Percentiles rank a stretch among this genome's conserved stretches.
These are phyloP conservation scores for Mormoops blainvillei DNA, from an alignment of 2,113 vertebrate species.

Conservation along the genomic window DNA sequence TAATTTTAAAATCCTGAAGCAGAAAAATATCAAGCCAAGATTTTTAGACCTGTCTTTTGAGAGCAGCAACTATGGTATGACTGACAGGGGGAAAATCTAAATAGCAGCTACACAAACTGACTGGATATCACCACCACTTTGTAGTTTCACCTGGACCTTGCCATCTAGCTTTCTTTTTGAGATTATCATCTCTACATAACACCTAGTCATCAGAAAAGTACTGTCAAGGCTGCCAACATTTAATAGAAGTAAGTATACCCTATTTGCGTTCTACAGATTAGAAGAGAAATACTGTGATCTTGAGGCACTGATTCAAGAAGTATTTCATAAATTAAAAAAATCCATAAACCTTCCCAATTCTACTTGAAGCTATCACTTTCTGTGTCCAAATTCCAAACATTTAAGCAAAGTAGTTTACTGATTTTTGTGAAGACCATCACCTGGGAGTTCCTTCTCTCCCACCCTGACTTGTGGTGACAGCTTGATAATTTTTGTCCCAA, in stretches of 20 bases:
- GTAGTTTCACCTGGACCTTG: neutral
- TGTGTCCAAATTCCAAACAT: neutral
- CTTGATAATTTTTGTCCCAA: neutral
- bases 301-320: neutral
- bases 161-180: neutral
- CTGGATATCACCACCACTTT: neutral
- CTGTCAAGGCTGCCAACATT: neutral
- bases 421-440: neutral
- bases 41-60: neutral
- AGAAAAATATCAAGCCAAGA: neutral
- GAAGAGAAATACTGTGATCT: neutral
- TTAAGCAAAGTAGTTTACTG: neutral
- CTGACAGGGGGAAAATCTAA: neutral
- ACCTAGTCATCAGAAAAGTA: neutral
- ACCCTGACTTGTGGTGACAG: neutral
- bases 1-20: conserved; percentile 15
- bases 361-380: neutral
- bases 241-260: neutral
- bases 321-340: neutral
- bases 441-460: neutral
- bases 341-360: neutral
- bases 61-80: neutral
- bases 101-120: neutral
- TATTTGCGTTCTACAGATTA: neutral
- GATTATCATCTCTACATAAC: neutral